Conservation (phyloP, 2,888 invertebrate species). For the Ryuthela nishihirai region DNA sequence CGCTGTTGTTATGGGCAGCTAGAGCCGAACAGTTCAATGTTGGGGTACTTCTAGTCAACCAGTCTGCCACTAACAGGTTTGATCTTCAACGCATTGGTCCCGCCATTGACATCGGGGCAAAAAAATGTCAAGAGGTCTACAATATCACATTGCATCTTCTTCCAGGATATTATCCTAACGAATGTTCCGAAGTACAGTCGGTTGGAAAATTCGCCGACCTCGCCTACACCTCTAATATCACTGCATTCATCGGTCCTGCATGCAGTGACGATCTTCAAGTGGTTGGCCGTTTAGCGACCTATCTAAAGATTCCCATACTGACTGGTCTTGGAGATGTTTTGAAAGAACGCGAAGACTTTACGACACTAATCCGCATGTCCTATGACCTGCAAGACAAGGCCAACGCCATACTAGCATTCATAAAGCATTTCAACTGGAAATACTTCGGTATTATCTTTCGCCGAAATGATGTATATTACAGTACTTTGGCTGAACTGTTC, state of each 20-base stretch:
- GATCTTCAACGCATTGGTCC: slow-evolving; percentile 42
- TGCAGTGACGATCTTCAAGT: slow-evolving; percentile 43
- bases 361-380: slow-evolving; percentile 40
- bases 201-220: slow-evolving; percentile 39
- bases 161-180: slow-evolving; percentile 32
- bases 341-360: slow-evolving; percentile 32
- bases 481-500: slow-evolving; percentile 34
- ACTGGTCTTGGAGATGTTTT: slow-evolving; percentile 42
- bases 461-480: slow-evolving; percentile 40
- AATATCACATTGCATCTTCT: slow-evolving; percentile 16
- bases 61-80: slow-evolving; percentile 32
- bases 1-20: background rate
- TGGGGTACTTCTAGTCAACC: slow-evolving; percentile 39
- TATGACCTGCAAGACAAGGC: slow-evolving; percentile 42
- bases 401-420: slow-evolving; percentile 39
- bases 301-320: slow-evolving; percentile 39
- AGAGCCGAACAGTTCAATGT: slow-evolving; percentile 21
- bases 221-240: slow-evolving; percentile 17
- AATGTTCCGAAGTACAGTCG: slow-evolving; percentile 39
- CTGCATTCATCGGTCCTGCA: slow-evolving; percentile 42
- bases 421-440: slow-evolving; percentile 39
- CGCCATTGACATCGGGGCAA: slow-evolving; percentile 40
- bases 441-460: slow-evolving; percentile 40
- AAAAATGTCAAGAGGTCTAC: slow-evolving; percentile 20
- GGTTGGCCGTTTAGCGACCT: slow-evolving; percentile 40